phyloP scores from a whole-genome alignment of 2,888 invertebrate species.

The Thecocarcelia acutangulata region DNA sequence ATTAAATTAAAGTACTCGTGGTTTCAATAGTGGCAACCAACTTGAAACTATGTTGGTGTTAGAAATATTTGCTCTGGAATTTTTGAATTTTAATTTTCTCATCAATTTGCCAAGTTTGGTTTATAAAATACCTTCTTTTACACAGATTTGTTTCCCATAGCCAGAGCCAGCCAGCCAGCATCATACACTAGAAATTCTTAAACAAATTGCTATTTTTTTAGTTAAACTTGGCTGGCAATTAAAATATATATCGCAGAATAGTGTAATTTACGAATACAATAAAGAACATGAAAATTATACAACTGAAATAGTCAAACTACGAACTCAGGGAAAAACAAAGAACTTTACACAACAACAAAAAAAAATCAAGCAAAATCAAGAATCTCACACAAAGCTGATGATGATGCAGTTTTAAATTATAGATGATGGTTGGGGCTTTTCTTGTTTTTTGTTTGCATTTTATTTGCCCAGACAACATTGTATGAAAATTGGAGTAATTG shows the following conservation, averaged over 20 bases:
- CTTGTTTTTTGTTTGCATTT: not conserved
- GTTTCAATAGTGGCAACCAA: no score
- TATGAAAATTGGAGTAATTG: slow-evolving; percentile 69
- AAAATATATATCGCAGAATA: slow-evolving; percentile 64
- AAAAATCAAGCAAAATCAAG: slow-evolving; percentile 24
- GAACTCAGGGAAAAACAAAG: slow-evolving; percentile 36
- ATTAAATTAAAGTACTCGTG: no score
- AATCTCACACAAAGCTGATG: slow-evolving; percentile 53
- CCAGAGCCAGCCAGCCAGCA: no score
- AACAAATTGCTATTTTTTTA: slow-evolving; percentile 20
- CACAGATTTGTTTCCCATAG: slow-evolving; percentile 61
- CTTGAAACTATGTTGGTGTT: no score
- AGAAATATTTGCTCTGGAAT: not conserved
- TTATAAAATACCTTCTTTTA: slow-evolving; percentile 20
- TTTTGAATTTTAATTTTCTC: slow-evolving; percentile 1
- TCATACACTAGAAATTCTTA: slow-evolving; percentile 14
- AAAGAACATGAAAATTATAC: slow-evolving; percentile 50
- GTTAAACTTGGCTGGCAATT: slow-evolving; percentile 61
- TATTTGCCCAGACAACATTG: slow-evolving; percentile 48
- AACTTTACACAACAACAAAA: slow-evolving; percentile 22
- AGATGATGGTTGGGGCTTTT: slow-evolving; percentile 49
- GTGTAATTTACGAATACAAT: slow-evolving; percentile 32
- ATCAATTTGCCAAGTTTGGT: slow-evolving; percentile 2
- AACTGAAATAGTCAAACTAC: slow-evolving; percentile 36
- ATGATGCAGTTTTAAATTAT: slow-evolving; percentile 67